Percentiles rank a stretch among this genome's conserved stretches.
Conservation (phyloP, 2,797 vertebrate genomes). For the Lacerta agilis region DNA sequence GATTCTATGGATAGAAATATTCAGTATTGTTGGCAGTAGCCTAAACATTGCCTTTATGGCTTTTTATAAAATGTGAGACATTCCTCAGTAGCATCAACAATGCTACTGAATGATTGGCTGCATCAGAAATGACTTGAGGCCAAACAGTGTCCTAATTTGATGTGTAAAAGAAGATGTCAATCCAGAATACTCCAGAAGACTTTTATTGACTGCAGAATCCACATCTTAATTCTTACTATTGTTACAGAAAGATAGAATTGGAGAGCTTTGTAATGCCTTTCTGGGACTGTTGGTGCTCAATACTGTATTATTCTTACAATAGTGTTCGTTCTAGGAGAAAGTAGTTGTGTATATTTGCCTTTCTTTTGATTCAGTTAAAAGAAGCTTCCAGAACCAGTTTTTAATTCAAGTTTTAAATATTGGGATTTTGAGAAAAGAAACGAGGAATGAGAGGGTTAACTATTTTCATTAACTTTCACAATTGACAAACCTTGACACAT, state of each 20-base stretch:
- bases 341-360: background rate
- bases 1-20: constrained; percentile 33
- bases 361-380: background rate
- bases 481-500: background rate
- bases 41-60: constrained; percentile 37
- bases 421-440: too few relatives aligned
- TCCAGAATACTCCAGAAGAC: background rate
- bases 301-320: background rate
- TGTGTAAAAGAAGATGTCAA: background rate
- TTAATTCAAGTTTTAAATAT: background rate
- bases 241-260: constrained; percentile 10
- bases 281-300: background rate
- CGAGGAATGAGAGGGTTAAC: background rate
- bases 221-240: background rate
- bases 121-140: constrained; percentile 27
- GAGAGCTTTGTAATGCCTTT: background rate
- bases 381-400: background rate
- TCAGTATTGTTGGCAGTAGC: constrained; percentile 15
- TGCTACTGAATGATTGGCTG: constrained; percentile 33
- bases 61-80: constrained; percentile 30
- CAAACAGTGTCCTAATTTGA: constrained; percentile 26
- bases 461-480: background rate
- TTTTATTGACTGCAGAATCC: constrained; percentile 15
- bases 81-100: constrained; percentile 21
- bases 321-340: background rate